A percentile compares a stretch with the other conserved stretches of the same genome.
Conservation (phyloP, 2,888 invertebrate genomes). For the Cosmia trapezina region DNA sequence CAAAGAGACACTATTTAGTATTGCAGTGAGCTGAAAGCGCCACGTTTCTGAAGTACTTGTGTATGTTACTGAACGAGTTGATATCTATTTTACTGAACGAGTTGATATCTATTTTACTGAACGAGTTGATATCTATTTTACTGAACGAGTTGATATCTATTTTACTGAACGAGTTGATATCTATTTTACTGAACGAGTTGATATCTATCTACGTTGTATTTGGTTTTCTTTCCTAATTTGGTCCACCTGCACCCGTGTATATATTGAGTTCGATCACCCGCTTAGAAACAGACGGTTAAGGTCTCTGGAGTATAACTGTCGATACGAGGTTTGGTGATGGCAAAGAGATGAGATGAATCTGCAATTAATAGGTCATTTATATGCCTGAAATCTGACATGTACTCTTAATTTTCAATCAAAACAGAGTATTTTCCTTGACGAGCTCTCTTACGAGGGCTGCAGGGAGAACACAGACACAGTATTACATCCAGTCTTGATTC, state of each 20-base stretch:
- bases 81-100: not conserved
- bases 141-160: too few relatives aligned
- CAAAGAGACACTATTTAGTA: not conserved
- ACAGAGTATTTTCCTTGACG: not conserved
- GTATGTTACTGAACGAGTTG: not conserved
- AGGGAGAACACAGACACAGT: not conserved
- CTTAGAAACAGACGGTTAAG: too few relatives aligned
- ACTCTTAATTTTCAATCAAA: not conserved
- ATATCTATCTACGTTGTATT: not conserved
- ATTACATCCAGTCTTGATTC: conserved; percentile 1
- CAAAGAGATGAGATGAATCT: not conserved
- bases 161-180: not conserved
- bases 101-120: not conserved
- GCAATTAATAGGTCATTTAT: not conserved
- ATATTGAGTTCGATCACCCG: not conserved
- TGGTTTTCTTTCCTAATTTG: not conserved
- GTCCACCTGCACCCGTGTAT: too few relatives aligned
- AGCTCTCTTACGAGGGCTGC: not conserved
- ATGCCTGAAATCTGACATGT: not conserved
- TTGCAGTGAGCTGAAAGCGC: not conserved
- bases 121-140: not conserved
- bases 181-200: not conserved
- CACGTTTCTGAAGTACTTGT: not conserved
- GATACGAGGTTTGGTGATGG: too few relatives aligned
- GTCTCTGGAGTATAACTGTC: not conserved